Percentiles rank a stretch among this genome's conserved stretches.
These are phyloP conservation scores for Poeciliopsis retropinna DNA, from an alignment of 2,113 vertebrate species.

Conservation along the genomic window DNA sequence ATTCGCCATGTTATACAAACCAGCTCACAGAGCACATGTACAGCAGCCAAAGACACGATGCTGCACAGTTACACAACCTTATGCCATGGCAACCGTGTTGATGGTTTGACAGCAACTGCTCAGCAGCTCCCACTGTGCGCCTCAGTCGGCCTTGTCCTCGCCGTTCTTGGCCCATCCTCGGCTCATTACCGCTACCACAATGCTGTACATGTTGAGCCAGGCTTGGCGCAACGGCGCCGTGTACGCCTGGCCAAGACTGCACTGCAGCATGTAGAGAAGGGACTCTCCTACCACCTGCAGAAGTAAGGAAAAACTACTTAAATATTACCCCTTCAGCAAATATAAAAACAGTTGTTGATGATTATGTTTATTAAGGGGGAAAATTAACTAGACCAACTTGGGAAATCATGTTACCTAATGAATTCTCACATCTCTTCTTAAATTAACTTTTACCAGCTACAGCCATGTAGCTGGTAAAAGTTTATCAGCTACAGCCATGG, in stretches of 20 bases:
- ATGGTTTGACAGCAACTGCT: conserved; percentile 63
- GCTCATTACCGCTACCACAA: conserved; percentile 90
- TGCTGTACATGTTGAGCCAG: conserved; percentile 89
- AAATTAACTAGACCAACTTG: not conserved
- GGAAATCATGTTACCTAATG: not conserved
- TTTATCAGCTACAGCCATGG: not conserved
- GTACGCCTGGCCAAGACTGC: conserved; percentile 88
- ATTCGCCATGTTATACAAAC: conserved; percentile 53
- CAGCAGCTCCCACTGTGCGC: conserved; percentile 28
- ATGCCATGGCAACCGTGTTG: conserved; percentile 66
- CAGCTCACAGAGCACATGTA: conserved; percentile 69
- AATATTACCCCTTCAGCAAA: no score
- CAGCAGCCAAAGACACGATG: conserved; percentile 59
- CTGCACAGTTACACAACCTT: conserved; percentile 71
- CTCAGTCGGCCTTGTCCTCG: conserved; percentile 80
- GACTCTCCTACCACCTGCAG: conserved; percentile 89
- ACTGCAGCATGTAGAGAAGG: conserved; percentile 93
- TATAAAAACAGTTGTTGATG: no score
- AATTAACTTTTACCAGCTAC: not conserved
- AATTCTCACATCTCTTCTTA: not conserved
- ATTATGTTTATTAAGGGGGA: not conserved
- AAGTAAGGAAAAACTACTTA: conserved; percentile 7
- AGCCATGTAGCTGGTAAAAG: no score
- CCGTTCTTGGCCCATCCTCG: conserved; percentile 84
- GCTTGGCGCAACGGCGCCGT: conserved; percentile 84